Evolutionary conservation across 2,888 invertebrate species (phyloP), one percentile per base, ranked within the genome.

Genomic region (Thecocarcelia acutangulata): DNA sequence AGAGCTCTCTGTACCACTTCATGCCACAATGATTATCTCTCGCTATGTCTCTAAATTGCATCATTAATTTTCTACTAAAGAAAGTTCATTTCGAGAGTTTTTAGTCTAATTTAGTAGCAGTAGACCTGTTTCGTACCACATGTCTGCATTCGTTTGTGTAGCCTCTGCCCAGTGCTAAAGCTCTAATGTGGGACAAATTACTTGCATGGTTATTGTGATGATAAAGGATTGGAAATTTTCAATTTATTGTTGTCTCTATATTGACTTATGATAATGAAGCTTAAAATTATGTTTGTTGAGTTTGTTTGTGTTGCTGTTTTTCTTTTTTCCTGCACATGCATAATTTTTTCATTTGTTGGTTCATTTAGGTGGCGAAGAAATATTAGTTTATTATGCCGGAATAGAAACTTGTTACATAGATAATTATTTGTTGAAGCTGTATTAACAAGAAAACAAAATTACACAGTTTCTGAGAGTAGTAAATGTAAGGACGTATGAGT

Each of bases 241-340:
- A 82, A 82, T 82, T 82, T 78, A 82, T 82, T 78, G 66, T 82
- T 82, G 64, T 70, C 72, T 78, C 77, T 78, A 42, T 82, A 82
- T 82, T 82, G 82, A 82, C 82, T 82, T 82, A 82, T 82, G 82
- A 82, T 82, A 82, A 82, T 82, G 74, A 82, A 82, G 78, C 78
- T 70, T 75, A 70, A 82, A 82, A 82, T 82, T 82, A 82, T 78
- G 78, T 82, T 78, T 82, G 78, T 64, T 66, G 33, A 77, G 64
- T 46, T 70, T 64, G 69, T 66, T 54, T 54, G 52, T 56, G 13
- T 42, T 66, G 24, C 44, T 46, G 37, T 54, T 52, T 63, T 33
- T 33, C 33, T 33, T 33, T 33, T 33, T 33, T 33, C 33, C 33
- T 64, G 63, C 54, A 40, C 48, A 54, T 73, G 54, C 54, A 58